phyloP scores from a whole-genome alignment of 1,140 invertebrate species.

The Neomicropteryx cornuta region DNA sequence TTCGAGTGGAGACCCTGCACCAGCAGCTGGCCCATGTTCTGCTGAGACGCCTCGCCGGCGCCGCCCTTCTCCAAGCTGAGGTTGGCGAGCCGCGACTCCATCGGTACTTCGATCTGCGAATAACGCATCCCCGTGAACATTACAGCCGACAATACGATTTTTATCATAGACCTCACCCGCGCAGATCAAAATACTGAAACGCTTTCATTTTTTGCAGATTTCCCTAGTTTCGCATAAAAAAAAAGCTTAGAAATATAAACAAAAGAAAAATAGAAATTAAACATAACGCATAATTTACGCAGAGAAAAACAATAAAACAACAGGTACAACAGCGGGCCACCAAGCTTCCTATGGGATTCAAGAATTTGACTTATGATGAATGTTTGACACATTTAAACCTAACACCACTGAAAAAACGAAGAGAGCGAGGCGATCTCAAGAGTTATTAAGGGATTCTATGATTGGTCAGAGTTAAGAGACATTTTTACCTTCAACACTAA shows the following conservation, averaged over 20 bases:
- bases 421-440: too few relatives aligned
- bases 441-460: too few relatives aligned
- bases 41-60: constrained; percentile 38
- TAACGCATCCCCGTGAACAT: background rate
- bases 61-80: constrained; percentile 42
- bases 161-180: background rate
- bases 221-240: background rate
- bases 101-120: constrained; percentile 51
- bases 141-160: background rate
- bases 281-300: background rate
- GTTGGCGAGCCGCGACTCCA: constrained; percentile 65
- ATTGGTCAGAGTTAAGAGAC: too few relatives aligned
- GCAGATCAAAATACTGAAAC: constrained; percentile 2
- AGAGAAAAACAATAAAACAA: background rate
- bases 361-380: too few relatives aligned
- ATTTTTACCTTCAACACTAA: too few relatives aligned
- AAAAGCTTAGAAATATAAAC: background rate
- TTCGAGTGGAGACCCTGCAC: constrained; percentile 70
- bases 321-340: too few relatives aligned
- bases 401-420: too few relatives aligned
- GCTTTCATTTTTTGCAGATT: background rate
- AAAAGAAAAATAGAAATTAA: constrained; percentile 3
- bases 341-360: too few relatives aligned
- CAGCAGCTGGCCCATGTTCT: constrained; percentile 62
- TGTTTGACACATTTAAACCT: too few relatives aligned